Evolutionary conservation across 1,140 invertebrate species (phyloP), one percentile per base, ranked within the genome.

Genomic region (Leptopilina boulardi): DNA sequence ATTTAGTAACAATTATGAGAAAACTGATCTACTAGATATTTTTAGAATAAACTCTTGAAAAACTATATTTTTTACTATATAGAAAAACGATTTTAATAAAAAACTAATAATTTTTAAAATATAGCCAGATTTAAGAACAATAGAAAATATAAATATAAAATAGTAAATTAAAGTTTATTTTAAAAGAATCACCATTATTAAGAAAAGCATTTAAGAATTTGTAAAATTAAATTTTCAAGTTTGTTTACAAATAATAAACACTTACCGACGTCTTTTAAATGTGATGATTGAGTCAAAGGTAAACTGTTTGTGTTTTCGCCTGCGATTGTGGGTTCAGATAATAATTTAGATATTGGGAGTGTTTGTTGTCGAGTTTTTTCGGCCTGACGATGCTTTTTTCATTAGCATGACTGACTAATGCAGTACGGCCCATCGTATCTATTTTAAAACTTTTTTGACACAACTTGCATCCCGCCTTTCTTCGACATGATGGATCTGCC

Each of bases 281-380:
- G 47, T 51, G 47, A 51, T 51, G 47, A 51, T 51, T 51, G 47
- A 51, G 47, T 51, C 15, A 15, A n/a, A 15, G 47, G n/a, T 51
- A 51, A 51, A 51, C 6, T n/a, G 15, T 5, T 51, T n/a, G 47
- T n/a, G 47, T 51, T 51, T n/a, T 51, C 47, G 47, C n/a, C n/a
- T 51, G n/a, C 47, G 4, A 51, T n/a, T n/a, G 47, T 51, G 18
- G 13, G 18, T 18, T 51, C n/a, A 18, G 47, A 18, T 51, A 51
- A 51, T 51, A 51, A 51, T 51, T 51, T 51, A 51, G 15, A n/a
- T n/a, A 51, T 51, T 51, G 47, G 47, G 1, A 51, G n/a, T n/a
- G n/a, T 51, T 51, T 51, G 47, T 51, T 8, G 15, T n/a, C 15
- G 47, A 18, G 18, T 51, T 51, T 51, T 51, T n/a, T 51, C 15